Evolutionary conservation across 2,888 invertebrate species (phyloP).

Genomic region (Hypomecis punctinalis): DNA sequence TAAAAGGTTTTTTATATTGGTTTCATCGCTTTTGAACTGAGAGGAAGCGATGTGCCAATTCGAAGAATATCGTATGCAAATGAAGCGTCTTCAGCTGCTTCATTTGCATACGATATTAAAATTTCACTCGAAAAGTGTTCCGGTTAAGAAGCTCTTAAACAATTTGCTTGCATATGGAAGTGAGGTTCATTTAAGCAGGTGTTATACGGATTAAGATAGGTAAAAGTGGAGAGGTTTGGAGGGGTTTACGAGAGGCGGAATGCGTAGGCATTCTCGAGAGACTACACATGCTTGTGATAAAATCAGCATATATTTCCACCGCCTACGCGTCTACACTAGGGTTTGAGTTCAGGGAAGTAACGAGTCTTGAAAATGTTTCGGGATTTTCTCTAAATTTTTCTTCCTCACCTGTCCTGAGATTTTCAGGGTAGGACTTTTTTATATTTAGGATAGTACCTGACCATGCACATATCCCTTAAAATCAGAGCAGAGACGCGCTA

Average conservation of each 20-base stretch:
- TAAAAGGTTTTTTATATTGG: constrained; percentile 16
- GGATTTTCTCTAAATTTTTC: too few relatives aligned
- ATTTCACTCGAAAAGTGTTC: constrained; percentile 31
- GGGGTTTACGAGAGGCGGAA: constrained; percentile 51
- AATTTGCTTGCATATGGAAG: constrained; percentile 40
- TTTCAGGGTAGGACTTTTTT: too few relatives aligned
- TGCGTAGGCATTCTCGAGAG: constrained; percentile 54
- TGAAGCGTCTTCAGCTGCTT: constrained; percentile 7
- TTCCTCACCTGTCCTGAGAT: too few relatives aligned
- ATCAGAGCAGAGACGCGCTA: too few relatives aligned
- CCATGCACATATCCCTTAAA: too few relatives aligned
- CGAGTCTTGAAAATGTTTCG: too few relatives aligned
- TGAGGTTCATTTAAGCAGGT: constrained; percentile 48
- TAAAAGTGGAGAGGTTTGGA: constrained; percentile 40
- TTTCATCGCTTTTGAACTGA: constrained; percentile 19
- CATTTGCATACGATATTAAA: constrained; percentile 29
- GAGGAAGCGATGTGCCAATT: constrained; percentile 3
- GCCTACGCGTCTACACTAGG: constrained; percentile 37
- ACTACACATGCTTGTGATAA: constrained; percentile 62
- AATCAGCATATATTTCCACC: constrained; percentile 68
- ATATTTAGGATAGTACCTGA: too few relatives aligned
- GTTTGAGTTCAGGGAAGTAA: too few relatives aligned
- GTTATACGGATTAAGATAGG: constrained; percentile 53
- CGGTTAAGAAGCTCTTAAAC: constrained; percentile 38
- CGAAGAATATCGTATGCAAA: constrained; percentile 16